Evolutionary conservation across 2,888 invertebrate genomes (phyloP).

Genomic region (Cryptocephalus primarius): DNA sequence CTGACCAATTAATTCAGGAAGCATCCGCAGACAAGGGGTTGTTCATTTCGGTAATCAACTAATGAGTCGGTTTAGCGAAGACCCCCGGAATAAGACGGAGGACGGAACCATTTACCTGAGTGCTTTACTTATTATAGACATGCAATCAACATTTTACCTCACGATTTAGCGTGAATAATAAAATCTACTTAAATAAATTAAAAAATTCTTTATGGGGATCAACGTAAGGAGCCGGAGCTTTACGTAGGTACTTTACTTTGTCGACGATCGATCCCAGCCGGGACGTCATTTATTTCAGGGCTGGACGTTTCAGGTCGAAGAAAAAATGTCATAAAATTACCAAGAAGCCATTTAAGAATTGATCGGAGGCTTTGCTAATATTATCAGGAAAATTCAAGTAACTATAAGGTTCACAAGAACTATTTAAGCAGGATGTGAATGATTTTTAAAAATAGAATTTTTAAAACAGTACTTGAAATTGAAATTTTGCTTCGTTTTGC

Average conservation of each 20-base stretch:
- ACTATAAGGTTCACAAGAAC: background rate
- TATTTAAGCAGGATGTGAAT: too few species aligned
- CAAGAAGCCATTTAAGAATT: too few species aligned
- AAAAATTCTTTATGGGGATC: conserved; percentile 8
- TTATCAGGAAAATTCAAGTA: too few species aligned
- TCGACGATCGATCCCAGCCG: too few species aligned
- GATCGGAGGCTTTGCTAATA: too few species aligned
- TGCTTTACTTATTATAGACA: conserved; percentile 29
- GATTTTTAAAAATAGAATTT: too few species aligned
- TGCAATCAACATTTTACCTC: conserved; percentile 25
- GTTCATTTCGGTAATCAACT: conserved; percentile 14
- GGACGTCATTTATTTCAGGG: too few species aligned
- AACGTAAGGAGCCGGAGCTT: background rate
- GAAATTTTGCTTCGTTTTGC: too few species aligned
- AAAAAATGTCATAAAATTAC: too few species aligned
- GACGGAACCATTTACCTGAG: conserved; percentile 30
- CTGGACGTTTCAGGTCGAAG: too few species aligned
- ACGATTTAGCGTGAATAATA: conserved; percentile 11
- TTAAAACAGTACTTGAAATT: too few species aligned
- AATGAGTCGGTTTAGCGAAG: conserved; percentile 11
- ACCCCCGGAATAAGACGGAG: conserved; percentile 25
- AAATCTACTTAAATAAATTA: conserved; percentile 14
- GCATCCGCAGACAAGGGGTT: background rate
- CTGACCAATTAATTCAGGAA: background rate
- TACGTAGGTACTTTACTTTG: too few species aligned